Evolutionary conservation across 2,888 invertebrate genomes (phyloP), one percentile per base, ranked within the genome.

Genomic region (Craniophora ligustri): DNA sequence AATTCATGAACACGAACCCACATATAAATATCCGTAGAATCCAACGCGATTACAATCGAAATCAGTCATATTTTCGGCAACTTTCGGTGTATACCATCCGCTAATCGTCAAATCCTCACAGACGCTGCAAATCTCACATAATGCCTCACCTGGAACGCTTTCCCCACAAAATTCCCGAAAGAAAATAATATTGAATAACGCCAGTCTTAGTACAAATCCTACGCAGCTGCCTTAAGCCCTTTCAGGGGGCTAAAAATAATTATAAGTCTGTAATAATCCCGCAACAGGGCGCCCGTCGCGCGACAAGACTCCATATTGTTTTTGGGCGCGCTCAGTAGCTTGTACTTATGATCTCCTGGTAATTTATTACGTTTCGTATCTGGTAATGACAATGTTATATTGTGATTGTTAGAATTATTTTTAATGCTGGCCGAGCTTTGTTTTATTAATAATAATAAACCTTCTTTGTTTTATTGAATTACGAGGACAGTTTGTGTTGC

Each of bases 161-260:
- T 71, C 58, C 53, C 48, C 67, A 64, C 53, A 67, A 64, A 72
- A 62, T 62, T 78, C 76, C 76, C 77, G 77, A 77, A 79, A 85
- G 88, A 87, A 73, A 90, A 91, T 91, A 89, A 92, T 92, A 92
- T 92, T 91, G 90, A 90, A 90, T 90, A 91, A 89, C 87, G 88
- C 79, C 82, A 78, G 84, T 74, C 84, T 83, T 79, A 81, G 78
- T 77, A 85, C 89, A 89, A 91, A 92, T 90, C 91, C 92, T 81
- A 81, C 88, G 84, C 81, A 81, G 86, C 86, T 68, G 86, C 88
- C 85, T 79, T 89, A 90, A 91, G 90, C 90, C 88, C 83, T 83
- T 83, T 79, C 79, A 72, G 82, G 86, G 89, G 90, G 89, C 83
- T 83, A 82, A 82, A 82, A 82, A 83, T 83, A 82, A 83, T 82